These are phyloP conservation scores for Ylistrum balloti DNA, from an alignment of 1,140 invertebrate species.

Conservation along the genomic window DNA sequence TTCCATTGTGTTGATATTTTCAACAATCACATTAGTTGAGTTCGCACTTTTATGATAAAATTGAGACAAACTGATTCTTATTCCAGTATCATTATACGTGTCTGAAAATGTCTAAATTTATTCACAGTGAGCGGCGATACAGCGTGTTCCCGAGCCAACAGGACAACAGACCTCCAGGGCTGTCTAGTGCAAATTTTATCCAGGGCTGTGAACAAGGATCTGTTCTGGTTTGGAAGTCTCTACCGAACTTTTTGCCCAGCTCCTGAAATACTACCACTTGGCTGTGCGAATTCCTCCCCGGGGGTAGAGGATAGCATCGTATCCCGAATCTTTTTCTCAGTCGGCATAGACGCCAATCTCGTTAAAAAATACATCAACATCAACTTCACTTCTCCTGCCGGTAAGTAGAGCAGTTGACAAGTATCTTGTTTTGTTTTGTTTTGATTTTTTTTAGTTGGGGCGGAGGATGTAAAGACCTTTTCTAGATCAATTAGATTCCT, in stretches of 20 bases:
- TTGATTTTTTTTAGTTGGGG: too few species aligned
- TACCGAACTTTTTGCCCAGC: not conserved
- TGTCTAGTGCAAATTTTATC: not conserved
- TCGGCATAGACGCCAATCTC: not conserved
- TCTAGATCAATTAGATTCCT: too few species aligned
- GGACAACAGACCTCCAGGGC: not conserved
- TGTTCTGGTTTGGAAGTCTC: not conserved
- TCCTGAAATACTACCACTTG: not conserved
- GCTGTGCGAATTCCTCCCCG: not conserved
- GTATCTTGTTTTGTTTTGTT: too few species aligned
- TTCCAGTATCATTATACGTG: not conserved
- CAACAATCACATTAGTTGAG: too few species aligned
- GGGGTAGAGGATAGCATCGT: not conserved
- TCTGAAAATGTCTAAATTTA: not conserved
- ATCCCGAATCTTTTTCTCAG: not conserved
- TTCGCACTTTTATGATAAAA: too few species aligned
- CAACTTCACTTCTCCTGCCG: not conserved
- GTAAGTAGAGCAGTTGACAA: not conserved
- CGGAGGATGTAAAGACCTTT: too few species aligned
- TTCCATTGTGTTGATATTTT: too few species aligned
- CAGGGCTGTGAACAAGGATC: not conserved
- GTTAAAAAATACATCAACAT: constrained; percentile 11
- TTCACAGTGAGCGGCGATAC: not conserved
- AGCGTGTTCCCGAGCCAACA: constrained; percentile 1
- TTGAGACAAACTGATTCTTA: not conserved